Percentiles rank a stretch among this genome's conserved stretches.
phyloP scores from a whole-genome alignment of 2,797 vertebrate species.

The Sebastiscus albofasciatus region DNA sequence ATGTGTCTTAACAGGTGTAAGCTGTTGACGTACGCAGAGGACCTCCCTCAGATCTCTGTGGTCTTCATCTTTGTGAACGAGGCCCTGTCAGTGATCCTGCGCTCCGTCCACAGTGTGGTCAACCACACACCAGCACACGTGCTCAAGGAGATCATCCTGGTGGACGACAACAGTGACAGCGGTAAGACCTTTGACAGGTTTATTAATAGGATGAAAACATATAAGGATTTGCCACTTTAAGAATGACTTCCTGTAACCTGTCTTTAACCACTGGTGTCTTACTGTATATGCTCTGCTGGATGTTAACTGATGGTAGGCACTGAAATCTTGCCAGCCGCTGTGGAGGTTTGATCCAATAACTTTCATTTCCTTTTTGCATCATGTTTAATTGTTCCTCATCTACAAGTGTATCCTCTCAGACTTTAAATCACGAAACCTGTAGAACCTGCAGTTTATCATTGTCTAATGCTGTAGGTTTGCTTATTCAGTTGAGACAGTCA shows the following conservation, averaged over 20 bases:
- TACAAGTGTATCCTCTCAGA: not conserved
- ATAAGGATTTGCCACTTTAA: not conserved
- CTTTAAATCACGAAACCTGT: constrained; percentile 6
- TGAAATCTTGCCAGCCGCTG: not conserved
- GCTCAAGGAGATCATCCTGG: constrained; percentile 96
- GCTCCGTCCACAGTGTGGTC: constrained; percentile 96
- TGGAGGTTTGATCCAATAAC: not conserved
- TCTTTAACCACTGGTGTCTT: not conserved
- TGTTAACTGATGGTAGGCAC: not conserved
- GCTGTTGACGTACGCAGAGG: constrained; percentile 86
- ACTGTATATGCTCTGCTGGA: not conserved
- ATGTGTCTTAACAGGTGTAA: constrained; percentile 85
- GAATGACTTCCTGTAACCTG: not conserved
- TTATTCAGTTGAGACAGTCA: constrained; percentile 33
- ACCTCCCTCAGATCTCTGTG: constrained; percentile 95
- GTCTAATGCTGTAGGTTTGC: constrained; percentile 21
- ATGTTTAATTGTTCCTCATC: not conserved
- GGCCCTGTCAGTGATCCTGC: constrained; percentile 95
- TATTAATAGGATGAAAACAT: not conserved
- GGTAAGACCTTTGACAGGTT: constrained; percentile 77
- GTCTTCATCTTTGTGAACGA: constrained; percentile 99
- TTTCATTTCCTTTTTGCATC: not conserved
- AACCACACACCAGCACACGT: constrained; percentile 95
- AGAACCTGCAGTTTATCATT: constrained; percentile 16
- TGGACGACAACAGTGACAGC: constrained; percentile 98